Evolutionary conservation across 2,797 vertebrate genomes (phyloP), one percentile per base, ranked within the genome.

Genomic region (Labroides dimidiatus): DNA sequence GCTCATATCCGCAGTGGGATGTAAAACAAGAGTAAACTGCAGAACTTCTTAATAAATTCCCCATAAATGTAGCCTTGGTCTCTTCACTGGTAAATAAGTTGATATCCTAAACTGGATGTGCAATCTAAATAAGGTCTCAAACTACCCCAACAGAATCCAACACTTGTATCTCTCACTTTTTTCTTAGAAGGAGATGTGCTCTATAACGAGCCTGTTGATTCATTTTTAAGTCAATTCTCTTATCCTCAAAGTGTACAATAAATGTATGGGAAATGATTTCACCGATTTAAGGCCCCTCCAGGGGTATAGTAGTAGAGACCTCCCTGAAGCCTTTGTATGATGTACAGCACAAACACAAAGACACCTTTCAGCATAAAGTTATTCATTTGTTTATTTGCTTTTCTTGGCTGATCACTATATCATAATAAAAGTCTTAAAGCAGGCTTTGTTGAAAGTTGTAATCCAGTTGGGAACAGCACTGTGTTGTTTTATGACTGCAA

Each of bases 71-170:
- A n/a, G n/a, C n/a, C n/a, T 27, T 6, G 27, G 27, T 27, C 27
- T 27, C 27, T 27, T 27, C 6, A 27, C 27, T 27, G 27, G 27
- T 27, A 27, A 27, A 27, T 27, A 6, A 27, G 27, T 27, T 27
- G 27, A 27, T 27, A 3, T 27, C 6, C 3, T 6, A 27, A 27
- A 27, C 6, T 27, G 27, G 27, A 70, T 68, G 20, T 60, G 50
- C 48, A 65, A 53, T 75, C 64, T 65, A 57, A 80, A 52, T 64
- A 44, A 50, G 71, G 60, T 51, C 61, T 69, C 58, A 66, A 50
- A 75, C 72, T 61, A 72, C 61, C 50, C 54, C 60, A 78, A 69
- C 55, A 64, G 24, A 72, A 73, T 60, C 41, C 17, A 65, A 45
- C 55, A 30, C 16, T 20, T 10, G 59, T 50, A 43, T 64, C 36